A percentile compares a stretch with the other conserved stretches of the same genome.
Evolutionary conservation across 2,888 invertebrate species (phyloP).

Genomic region (Gryllus longicercus): DNA sequence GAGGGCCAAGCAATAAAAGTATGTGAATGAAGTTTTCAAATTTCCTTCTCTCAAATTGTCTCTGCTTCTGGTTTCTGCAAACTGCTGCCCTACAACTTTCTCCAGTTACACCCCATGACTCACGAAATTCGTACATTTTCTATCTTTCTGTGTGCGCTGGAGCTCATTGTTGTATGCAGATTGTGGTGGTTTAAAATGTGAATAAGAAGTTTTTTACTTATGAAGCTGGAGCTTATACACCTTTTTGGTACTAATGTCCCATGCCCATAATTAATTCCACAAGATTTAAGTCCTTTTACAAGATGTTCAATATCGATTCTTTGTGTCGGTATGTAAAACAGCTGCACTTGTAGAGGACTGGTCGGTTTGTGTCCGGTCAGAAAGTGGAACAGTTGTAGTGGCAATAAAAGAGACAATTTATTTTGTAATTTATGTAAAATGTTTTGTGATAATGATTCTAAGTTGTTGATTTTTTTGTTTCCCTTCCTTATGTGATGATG

Average conservation of each 20-base stretch:
- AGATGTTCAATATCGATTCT: conserved; percentile 60
- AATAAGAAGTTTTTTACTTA: not conserved
- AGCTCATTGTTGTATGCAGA: conserved; percentile 63
- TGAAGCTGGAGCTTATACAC: conserved; percentile 48
- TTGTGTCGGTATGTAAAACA: not conserved
- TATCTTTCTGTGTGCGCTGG: conserved; percentile 58
- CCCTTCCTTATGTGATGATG: too few species aligned
- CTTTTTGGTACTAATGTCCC: conserved; percentile 68
- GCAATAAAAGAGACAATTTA: too few species aligned
- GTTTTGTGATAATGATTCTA: too few species aligned
- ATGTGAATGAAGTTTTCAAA: conserved; percentile 83
- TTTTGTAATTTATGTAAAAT: too few species aligned
- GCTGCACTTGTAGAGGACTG: not conserved
- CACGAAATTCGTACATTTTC: conserved; percentile 58
- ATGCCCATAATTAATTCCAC: conserved; percentile 75
- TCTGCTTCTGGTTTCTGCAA: conserved; percentile 51
- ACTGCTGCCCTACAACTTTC: conserved; percentile 56
- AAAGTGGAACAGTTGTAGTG: not conserved
- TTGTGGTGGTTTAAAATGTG: too few species aligned
- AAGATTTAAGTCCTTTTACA: conserved; percentile 58
- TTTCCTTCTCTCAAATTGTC: conserved; percentile 67
- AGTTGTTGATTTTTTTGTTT: too few species aligned
- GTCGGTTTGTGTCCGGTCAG: not conserved
- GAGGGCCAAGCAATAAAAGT: conserved; percentile 80
- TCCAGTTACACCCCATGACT: conserved; percentile 60